Base-by-base conservation (phyloP, 2,113 vertebrate species). In the Thalassoma bifasciatum region DNA sequence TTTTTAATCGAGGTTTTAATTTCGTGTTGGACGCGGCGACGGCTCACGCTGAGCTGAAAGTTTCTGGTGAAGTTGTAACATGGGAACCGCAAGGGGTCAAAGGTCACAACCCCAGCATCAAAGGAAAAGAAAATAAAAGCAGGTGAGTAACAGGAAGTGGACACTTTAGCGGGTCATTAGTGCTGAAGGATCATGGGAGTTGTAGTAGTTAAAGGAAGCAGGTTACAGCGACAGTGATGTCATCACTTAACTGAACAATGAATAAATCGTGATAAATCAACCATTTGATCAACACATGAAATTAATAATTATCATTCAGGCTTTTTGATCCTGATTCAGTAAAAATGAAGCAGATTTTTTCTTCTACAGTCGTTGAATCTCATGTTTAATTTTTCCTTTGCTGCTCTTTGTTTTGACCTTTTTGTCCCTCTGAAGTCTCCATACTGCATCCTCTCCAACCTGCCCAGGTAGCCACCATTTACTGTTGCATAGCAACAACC, bases 71-170 rank as follows among this genome's bases (percentile, higher is more conserved):
- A 10, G 94, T 85, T 17, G 95, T 98, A 88, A 96, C 96, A 80
- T 99, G 97, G 97, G 96, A 98, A 77, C 92, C 97, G 16, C 95
- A 96, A 74, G 96, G 95, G 86, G 95, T 96, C 74, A 98, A 96
- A 94, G 91, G 94, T 52, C 95, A 96, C 70, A 96, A 97, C 68
- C 94, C 87, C 69, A 94, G 97, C 83, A 84, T 94, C 46, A 96
- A 95, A 92, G 95, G 94, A 37, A 97, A 97, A 72, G 97, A 98
- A 72, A 96, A 95, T 60, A 97, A 95, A 87, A 94, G 92, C 92
- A 95, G 96, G 97, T 99, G 88, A 93, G 89, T 5, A 7, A 19
- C 44, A 7, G 14, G 16, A 17, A 17, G 19, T 16, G 2, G 44
- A 30, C 6, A 30, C 30, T 30, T 30, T 30, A 30, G 30, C 6